Evolutionary conservation across 2,797 vertebrate species (phyloP).

Genomic region (Thaleichthys pacificus): DNA sequence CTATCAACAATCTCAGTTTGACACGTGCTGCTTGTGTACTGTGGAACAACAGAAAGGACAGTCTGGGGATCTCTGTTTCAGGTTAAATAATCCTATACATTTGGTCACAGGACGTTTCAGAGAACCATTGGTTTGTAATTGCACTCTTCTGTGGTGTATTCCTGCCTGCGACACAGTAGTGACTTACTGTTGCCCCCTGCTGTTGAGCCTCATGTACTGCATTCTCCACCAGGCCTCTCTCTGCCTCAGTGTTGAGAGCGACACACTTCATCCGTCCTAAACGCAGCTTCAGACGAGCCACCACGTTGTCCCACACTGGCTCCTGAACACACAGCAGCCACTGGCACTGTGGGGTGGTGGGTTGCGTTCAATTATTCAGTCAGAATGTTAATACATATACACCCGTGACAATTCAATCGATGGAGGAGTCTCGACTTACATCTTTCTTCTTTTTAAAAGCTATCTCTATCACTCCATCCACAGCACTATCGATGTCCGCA

Average conservation of each 20-base stretch:
- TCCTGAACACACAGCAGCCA: constrained; percentile 86
- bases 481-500: constrained; percentile 84
- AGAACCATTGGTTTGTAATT: not conserved
- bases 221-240: constrained; percentile 58
- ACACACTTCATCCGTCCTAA: constrained; percentile 70
- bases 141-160: not conserved
- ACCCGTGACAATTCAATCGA: not conserved
- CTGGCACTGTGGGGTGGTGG: constrained; percentile 37
- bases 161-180: not conserved
- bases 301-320: constrained; percentile 66
- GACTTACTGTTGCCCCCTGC: constrained; percentile 82
- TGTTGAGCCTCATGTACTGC: constrained; percentile 75
- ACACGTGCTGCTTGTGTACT: too few species aligned
- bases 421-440: not conserved
- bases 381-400: not conserved
- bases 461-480: constrained; percentile 75
- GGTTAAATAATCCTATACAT: too few species aligned
- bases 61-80: too few species aligned
- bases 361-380: not conserved
- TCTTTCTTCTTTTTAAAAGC: constrained; percentile 69
- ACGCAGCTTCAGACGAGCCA: constrained; percentile 70
- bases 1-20: too few species aligned
- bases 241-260: constrained; percentile 56
- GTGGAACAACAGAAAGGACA: too few species aligned
- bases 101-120: not conserved